These are phyloP conservation scores for Leucophenga varia DNA, from an alignment of 1,140 invertebrate species.

Conservation along the genomic window DNA sequence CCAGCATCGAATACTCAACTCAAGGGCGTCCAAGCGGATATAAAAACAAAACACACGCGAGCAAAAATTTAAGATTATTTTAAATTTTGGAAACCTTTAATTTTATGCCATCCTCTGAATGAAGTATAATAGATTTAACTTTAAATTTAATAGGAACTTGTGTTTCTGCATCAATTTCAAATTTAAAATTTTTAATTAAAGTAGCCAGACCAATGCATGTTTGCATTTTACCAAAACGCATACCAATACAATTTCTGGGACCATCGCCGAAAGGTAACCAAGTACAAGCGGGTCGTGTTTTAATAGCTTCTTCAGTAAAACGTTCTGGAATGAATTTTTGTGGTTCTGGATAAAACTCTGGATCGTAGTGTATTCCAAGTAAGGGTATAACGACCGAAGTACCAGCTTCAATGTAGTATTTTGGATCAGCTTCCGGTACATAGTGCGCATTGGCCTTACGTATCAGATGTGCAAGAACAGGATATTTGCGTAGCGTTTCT, in stretches of 20 bases:
- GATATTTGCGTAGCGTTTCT: slow-evolving; percentile 68
- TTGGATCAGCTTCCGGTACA: slow-evolving; percentile 59
- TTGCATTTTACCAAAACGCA: slow-evolving; percentile 41
- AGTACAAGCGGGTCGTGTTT: slow-evolving; percentile 60
- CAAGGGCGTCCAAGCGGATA: too few relatives aligned
- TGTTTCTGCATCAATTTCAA: slow-evolving; percentile 40
- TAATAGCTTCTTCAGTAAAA: slow-evolving; percentile 60
- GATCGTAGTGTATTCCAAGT: slow-evolving; percentile 60
- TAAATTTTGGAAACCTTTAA: slow-evolving; percentile 29
- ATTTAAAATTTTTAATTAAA: slow-evolving; percentile 41
- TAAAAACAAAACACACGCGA: too few relatives aligned
- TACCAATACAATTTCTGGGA: slow-evolving; percentile 65
- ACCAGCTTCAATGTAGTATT: slow-evolving; percentile 47
- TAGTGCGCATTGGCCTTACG: slow-evolving; percentile 62
- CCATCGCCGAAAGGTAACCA: slow-evolving; percentile 74
- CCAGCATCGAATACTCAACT: too few relatives aligned
- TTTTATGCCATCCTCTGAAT: slow-evolving; percentile 49
- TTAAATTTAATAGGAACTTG: slow-evolving; percentile 50
- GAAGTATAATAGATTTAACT: slow-evolving; percentile 42
- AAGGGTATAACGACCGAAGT: slow-evolving; percentile 25
- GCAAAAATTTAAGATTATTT: too few relatives aligned
- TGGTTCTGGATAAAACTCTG: slow-evolving; percentile 62
- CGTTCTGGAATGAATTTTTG: slow-evolving; percentile 62
- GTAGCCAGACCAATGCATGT: slow-evolving; percentile 24
- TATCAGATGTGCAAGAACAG: slow-evolving; percentile 62